Conservation (phyloP, 2,113 vertebrate genomes). For the Cochlearius cochlearius region DNA sequence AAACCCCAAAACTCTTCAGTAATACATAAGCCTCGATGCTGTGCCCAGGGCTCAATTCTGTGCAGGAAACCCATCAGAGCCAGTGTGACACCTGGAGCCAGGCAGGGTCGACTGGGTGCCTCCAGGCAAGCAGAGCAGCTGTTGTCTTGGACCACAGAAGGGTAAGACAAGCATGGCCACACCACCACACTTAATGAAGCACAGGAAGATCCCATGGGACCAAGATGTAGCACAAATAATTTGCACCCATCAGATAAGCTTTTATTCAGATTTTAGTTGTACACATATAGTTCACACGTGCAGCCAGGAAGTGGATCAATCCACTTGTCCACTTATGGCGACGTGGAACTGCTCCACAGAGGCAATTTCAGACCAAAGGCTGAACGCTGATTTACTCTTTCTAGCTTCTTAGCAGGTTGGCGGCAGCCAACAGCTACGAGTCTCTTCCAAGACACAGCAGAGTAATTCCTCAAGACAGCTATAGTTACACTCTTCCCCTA, state of each 20-base stretch:
- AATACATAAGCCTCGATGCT: accelerated
- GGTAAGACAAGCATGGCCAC: accelerated
- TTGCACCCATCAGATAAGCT: accelerated
- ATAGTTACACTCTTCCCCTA: background rate
- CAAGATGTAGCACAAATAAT: accelerated
- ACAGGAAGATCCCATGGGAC: background rate
- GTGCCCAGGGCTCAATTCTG: background rate
- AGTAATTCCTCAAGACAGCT: background rate
- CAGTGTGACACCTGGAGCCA: background rate
- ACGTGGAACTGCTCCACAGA: background rate
- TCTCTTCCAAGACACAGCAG: background rate
- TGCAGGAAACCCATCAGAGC: background rate
- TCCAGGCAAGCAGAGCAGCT: background rate
- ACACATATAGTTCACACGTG: accelerated
- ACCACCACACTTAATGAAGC: background rate
- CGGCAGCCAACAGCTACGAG: background rate
- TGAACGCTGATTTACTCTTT: background rate
- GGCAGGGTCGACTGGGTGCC: background rate
- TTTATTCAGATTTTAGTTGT: background rate
- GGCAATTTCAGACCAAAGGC: background rate
- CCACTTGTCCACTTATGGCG: accelerated
- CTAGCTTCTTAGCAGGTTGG: background rate
- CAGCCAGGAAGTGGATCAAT: background rate
- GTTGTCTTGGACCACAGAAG: background rate
- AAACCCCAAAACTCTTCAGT: background rate